Evolutionary conservation across 2,888 invertebrate species (phyloP).

Genomic region (Lissocephala sabroskyi): DNA sequence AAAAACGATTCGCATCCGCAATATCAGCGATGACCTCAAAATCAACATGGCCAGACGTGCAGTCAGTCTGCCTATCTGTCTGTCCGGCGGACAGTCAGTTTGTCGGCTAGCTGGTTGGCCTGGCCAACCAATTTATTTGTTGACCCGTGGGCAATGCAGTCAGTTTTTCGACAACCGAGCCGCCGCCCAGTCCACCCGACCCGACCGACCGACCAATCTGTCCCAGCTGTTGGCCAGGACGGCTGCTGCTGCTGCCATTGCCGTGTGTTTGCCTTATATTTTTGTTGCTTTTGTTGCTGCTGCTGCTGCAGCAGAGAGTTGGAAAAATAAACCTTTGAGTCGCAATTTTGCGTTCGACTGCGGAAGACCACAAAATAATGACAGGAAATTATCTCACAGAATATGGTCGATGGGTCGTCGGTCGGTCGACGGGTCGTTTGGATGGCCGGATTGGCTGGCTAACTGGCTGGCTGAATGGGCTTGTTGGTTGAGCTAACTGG

Average conservation of each 20-base stretch:
- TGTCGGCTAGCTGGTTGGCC: conserved; percentile 2
- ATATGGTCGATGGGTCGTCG: conserved; percentile 26
- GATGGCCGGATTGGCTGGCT: conserved; percentile 4
- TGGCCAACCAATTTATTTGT: conserved; percentile 55
- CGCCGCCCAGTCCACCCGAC: conserved; percentile 23
- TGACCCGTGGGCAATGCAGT: conserved; percentile 66
- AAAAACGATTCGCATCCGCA: conserved; percentile 64
- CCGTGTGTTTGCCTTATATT: too few species aligned
- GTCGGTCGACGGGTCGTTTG: not conserved
- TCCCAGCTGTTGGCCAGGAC: conserved; percentile 20
- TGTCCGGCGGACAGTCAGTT: conserved; percentile 3
- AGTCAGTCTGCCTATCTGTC: conserved; percentile 3
- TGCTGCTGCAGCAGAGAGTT: conserved; percentile 22
- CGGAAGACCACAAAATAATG: conserved; percentile 70
- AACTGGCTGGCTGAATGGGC: not conserved
- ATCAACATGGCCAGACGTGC: conserved; percentile 43
- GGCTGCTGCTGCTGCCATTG: conserved; percentile 2
- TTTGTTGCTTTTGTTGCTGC: conserved; percentile 8
- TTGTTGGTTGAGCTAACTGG: not conserved
- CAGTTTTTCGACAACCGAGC: conserved; percentile 57
- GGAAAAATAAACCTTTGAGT: conserved; percentile 60
- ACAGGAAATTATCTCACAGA: conserved; percentile 69
- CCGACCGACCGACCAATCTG: conserved; percentile 33
- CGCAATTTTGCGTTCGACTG: conserved; percentile 66
- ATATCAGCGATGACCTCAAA: conserved; percentile 64